These are phyloP conservation scores for Axis porcinus DNA, from an alignment of 2,113 vertebrate genomes.

Conservation along the genomic window DNA sequence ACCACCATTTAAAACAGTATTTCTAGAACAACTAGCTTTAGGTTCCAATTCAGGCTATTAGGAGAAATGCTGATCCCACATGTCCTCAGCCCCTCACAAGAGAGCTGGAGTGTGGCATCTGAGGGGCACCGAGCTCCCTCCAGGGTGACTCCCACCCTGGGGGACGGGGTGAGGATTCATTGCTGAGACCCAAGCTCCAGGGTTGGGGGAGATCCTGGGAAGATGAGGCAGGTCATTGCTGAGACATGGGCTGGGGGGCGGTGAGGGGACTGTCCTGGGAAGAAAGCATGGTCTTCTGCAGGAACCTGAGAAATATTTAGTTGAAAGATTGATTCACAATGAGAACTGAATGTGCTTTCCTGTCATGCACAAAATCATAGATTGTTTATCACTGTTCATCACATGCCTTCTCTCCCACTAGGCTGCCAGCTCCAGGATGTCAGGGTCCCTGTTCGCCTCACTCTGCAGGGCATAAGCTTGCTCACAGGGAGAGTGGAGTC, in stretches of 20 bases:
- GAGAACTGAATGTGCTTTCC: not conserved
- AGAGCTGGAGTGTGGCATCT: not conserved
- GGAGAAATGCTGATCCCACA: not conserved
- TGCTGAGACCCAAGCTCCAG: not conserved
- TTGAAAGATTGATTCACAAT: not conserved
- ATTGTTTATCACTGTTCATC: not conserved
- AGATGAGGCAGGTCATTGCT: not conserved
- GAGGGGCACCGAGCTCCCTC: not conserved
- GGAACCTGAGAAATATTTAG: not conserved
- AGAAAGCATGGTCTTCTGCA: not conserved
- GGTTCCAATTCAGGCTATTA: not conserved
- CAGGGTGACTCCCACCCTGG: not conserved
- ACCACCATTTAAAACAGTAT: not conserved
- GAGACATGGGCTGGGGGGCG: too few relatives aligned
- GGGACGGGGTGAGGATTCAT: fast-evolving
- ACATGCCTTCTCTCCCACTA: not conserved
- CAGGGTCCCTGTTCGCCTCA: not conserved
- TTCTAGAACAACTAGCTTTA: not conserved
- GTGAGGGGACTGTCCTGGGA: too few relatives aligned
- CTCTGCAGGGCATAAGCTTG: not conserved
- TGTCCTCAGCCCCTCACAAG: not conserved
- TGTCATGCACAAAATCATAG: not conserved
- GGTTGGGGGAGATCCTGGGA: not conserved
- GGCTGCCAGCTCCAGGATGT: not conserved
- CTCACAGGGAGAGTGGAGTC: not conserved